A percentile compares a stretch with the other conserved stretches of the same genome.
These are phyloP conservation scores for Chionomys nivalis DNA, from an alignment of 2,113 vertebrate species.

Conservation along the genomic window DNA sequence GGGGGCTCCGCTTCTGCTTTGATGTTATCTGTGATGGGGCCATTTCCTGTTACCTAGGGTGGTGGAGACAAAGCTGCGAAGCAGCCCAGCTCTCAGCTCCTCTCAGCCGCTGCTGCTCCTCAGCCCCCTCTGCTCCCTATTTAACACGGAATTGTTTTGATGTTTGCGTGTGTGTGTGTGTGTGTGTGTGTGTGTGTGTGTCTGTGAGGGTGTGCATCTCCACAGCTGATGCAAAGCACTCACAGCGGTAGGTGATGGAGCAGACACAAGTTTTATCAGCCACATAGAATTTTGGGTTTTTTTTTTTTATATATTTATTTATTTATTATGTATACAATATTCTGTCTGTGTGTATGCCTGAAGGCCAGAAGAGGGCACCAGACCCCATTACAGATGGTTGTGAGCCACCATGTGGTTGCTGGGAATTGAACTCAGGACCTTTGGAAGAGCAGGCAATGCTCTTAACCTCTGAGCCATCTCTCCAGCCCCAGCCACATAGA, in stretches of 20 bases:
- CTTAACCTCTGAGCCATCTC: no score
- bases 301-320: no score
- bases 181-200: no score
- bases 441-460: no score
- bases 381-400: no score
- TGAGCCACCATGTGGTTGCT: no score
- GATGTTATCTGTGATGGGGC: conserved; percentile 53
- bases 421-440: no score
- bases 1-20: conserved; percentile 21
- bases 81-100: neutral
- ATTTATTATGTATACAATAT: no score
- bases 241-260: neutral
- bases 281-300: neutral
- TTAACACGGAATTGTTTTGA: conserved; percentile 13
- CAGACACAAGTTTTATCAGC: neutral
- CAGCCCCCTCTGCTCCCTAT: neutral
- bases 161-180: neutral
- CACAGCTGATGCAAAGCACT: neutral
- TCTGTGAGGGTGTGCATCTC: neutral
- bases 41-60: conserved; percentile 65
- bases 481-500: neutral
- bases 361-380: no score
- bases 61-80: neutral
- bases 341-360: no score
- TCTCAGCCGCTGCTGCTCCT: neutral